Base-by-base conservation (phyloP, 2,888 invertebrate species). In the Podotricha telesiphe region DNA sequence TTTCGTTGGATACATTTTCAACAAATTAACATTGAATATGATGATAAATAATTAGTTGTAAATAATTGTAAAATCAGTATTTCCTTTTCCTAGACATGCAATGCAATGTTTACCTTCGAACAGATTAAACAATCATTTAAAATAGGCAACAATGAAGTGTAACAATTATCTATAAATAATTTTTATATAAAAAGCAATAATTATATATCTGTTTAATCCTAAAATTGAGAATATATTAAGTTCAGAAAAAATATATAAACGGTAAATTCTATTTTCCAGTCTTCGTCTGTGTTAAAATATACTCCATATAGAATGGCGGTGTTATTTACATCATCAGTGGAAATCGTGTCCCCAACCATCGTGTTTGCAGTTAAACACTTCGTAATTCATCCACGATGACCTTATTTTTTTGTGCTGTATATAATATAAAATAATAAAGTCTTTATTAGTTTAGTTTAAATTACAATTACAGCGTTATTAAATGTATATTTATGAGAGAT, bases 31-130 rank as follows among this genome's bases (percentile, higher is more conserved):
- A 20, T 40, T 40, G 22, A 66, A 48, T 53, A 71, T 67, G 66
- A 65, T 66, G n/a, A 59, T 72, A 65, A 68, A 34, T 53, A 70
- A 72, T 70, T 59, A 61, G 13, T 45, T 10, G n/a, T 28, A 62
- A 62, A 68, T 28, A 45, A 64, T 48, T 69, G 59, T 55, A 59
- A 69, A 69, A 71, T 58, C 59, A 48, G 28, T 51, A 63, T 64
- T 69, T 69, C 64, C 63, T 67, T 64, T 71, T 71, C 71, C 71
- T 71, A 64, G 71, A 69, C 71, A 71, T 69, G 71, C 69, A 65
- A 71, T 51, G 53, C 19, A n/a, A n/a, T 28, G 15, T 42, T 20
- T 64, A 50, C 69, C 66, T 64, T 67, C 63, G 17, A 47, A 42
- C 47, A 58, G 20, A 20, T 50, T 20, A 48, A 53, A 20, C 63